These are phyloP conservation scores for Lepidothrix coronata DNA, from an alignment of 2,113 vertebrate species.

Conservation along the genomic window DNA sequence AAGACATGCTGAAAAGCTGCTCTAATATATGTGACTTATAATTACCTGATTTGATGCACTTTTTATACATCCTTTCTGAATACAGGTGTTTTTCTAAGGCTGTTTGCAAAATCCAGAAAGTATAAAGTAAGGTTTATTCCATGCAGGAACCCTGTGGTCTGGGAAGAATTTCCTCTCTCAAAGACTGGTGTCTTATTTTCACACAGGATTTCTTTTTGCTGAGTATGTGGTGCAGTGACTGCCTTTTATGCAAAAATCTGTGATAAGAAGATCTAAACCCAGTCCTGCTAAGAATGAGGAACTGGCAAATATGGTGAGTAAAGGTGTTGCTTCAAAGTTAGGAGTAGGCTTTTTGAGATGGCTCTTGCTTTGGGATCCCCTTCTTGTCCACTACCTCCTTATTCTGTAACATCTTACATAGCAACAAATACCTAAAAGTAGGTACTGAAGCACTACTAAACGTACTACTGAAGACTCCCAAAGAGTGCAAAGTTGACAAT, in stretches of 20 bases:
- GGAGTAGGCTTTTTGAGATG: neutral
- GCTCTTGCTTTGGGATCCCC: neutral
- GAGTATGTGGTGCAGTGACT: neutral
- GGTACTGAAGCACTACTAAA: neutral
- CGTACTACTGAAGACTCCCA: neutral
- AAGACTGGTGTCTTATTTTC: neutral
- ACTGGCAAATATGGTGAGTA: neutral
- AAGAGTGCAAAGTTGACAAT: neutral
- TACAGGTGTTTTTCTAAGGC: neutral
- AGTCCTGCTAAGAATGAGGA: neutral
- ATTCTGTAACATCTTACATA: neutral
- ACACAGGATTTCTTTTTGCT: neutral
- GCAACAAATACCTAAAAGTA: neutral
- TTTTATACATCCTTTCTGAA: neutral
- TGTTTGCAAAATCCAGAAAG: neutral
- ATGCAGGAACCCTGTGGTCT: neutral
- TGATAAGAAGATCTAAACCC: neutral
- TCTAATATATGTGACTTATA: neutral
- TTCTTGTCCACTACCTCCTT: neutral
- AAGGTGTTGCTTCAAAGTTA: neutral
- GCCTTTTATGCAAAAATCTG: neutral
- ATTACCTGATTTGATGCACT: neutral
- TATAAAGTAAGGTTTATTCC: neutral
- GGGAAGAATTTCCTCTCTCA: neutral
- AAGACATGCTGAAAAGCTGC: neutral